Conservation (phyloP, 2,888 invertebrate species). For the Griposia aprilina region DNA sequence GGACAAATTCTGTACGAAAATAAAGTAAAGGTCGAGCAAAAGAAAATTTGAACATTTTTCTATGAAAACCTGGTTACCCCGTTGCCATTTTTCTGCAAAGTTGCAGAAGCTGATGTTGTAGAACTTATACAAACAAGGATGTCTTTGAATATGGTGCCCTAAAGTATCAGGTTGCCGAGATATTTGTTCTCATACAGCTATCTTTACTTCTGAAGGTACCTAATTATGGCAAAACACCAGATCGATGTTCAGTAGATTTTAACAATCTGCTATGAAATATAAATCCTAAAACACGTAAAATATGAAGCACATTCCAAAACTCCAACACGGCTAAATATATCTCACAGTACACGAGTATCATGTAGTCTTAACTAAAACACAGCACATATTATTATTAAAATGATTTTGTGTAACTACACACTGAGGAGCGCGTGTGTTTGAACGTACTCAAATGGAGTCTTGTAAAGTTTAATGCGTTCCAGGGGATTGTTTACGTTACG, state of each 20-base stretch:
- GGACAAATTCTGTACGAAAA: background rate
- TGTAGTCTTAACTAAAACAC: conserved; percentile 47
- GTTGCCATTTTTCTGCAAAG: background rate
- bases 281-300: conserved; percentile 12
- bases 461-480: conserved; percentile 69
- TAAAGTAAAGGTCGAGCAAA: background rate
- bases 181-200: background rate
- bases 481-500: conserved; percentile 65
- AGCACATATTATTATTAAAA: conserved; percentile 57
- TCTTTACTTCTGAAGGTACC: background rate
- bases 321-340: conserved; percentile 4
- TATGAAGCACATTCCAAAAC: conserved; percentile 33
- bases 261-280: conserved; percentile 7
- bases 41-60: background rate
- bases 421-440: conserved; percentile 59
- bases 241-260: background rate
- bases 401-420: conserved; percentile 60
- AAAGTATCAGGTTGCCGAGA: background rate
- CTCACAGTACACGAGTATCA: conserved; percentile 23
- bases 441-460: conserved; percentile 65
- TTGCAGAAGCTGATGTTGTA: background rate
- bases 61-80: background rate
- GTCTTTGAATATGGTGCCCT: too few relatives aligned
- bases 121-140: background rate
- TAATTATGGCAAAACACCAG: background rate